Conservation (phyloP, 2,113 vertebrate genomes). For the Thalassarche chlororhynchos region DNA sequence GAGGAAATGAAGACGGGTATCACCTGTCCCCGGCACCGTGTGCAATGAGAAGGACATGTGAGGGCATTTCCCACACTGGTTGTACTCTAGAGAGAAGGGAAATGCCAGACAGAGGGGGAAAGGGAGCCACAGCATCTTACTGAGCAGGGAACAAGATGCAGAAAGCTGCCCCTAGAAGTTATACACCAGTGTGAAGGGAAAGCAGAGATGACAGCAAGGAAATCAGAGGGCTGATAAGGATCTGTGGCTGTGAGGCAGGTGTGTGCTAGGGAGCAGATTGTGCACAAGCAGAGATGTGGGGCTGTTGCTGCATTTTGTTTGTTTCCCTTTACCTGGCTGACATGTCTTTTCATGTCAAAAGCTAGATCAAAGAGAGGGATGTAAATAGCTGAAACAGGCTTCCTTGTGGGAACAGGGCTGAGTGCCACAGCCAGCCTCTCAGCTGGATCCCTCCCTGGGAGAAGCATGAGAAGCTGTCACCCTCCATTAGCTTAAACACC, state of each 20-base stretch:
- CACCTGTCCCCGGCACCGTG: not conserved
- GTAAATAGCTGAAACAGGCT: not conserved
- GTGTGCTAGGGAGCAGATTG: not conserved
- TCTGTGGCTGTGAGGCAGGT: conserved; percentile 19
- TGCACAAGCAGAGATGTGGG: not conserved
- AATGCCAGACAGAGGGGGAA: not conserved
- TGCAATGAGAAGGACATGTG: too few species aligned
- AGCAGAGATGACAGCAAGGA: not conserved
- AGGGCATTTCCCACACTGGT: not conserved
- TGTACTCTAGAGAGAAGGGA: not conserved
- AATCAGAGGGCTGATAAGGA: not conserved
- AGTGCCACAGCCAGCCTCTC: not conserved
- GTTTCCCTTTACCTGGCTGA: not conserved
- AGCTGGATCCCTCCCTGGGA: not conserved
- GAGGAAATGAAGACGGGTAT: not conserved
- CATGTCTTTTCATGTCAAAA: conserved; percentile 10
- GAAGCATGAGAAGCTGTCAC: not conserved
- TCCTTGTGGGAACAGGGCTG: conserved; percentile 32
- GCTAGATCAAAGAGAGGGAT: not conserved
- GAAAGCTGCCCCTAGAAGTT: not conserved
- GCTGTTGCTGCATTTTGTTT: not conserved
- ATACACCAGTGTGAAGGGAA: not conserved
- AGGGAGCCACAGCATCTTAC: not conserved
- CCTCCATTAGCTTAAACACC: not conserved
- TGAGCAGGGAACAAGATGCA: not conserved